These are phyloP conservation scores for Amphipoea oculea DNA, from an alignment of 2,888 invertebrate species.

Conservation along the genomic window DNA sequence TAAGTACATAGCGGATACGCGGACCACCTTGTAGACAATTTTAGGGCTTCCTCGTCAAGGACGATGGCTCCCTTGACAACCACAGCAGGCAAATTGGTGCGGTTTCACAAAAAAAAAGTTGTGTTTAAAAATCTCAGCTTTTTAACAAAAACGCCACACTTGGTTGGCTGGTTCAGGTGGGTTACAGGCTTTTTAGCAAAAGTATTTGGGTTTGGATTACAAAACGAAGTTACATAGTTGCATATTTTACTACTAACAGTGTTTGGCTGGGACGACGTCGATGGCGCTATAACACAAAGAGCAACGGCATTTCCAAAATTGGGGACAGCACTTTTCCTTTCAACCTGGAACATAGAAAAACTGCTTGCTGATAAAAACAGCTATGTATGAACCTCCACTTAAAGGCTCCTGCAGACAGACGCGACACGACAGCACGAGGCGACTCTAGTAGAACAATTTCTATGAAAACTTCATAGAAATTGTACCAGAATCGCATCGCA, in stretches of 20 bases:
- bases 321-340: not conserved
- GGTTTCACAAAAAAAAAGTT: conserved; percentile 46
- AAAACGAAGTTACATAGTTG: not conserved
- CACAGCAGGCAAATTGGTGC: conserved; percentile 31
- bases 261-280: not conserved
- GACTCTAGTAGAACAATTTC: not conserved
- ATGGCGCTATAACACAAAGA: not conserved
- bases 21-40: conserved; percentile 81
- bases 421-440: too few species aligned
- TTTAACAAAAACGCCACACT: conserved; percentile 33
- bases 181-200: conserved; percentile 6
- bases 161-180: conserved; percentile 6
- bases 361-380: not conserved
- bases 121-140: conserved; percentile 11
- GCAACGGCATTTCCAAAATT: not conserved
- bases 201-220: not conserved
- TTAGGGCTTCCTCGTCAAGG: conserved; percentile 79
- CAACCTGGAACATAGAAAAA: not conserved
- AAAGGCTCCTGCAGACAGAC: not conserved
- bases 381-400: not conserved
- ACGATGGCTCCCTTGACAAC: conserved; percentile 30
- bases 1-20: conserved; percentile 64
- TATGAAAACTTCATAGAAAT: not conserved
- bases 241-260: not conserved
- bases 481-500: too few species aligned